Base-by-base conservation (phyloP, 2,888 invertebrate genomes). In the Yponomeuta evonymella region DNA sequence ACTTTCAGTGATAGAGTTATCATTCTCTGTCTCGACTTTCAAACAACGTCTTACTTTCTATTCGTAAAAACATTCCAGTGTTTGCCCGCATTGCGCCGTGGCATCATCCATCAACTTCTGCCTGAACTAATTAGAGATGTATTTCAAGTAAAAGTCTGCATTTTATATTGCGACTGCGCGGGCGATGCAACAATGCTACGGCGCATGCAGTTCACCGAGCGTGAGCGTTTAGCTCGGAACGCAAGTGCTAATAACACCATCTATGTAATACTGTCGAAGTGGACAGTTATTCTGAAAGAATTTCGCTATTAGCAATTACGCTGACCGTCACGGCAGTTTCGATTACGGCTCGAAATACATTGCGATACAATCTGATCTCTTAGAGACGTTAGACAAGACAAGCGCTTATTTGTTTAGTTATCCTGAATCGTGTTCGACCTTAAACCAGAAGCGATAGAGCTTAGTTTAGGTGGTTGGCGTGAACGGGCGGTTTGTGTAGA, bases 261-360 rank as follows among this genome's bases (percentile, higher is more conserved):
- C 3, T 12, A 58, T 12, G 51, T 12, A 58, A 58, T 58, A 2
- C 15, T 5, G 4, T 12, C 51, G 6, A 15, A 58, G 15, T 58
- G 51, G 51, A 58, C 51, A 58, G 51, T 58, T 58, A 58, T 15
- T 58, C 15, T 58, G 15, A 58, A 58, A 65, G 51, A 58, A 79
- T 82, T 84, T 85, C 84, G 81, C 84, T 82, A 81, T 81, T 80
- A 80, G 79, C 80, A 83, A 81, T 83, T 81, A 81, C 79, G 79
- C 78, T 77, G 79, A 79, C 79, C 85, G 86, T 86, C 86, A 85
- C 85, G 87, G 76, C 76, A 73, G 86, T 82, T 86, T 86, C 86
- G 86, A 87, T 87, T 87, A 87, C 88, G 83, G 85, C 78, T 78
- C 84, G 83, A 87, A 72, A 51, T 69, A 70, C 69, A 48, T 64